Percentiles rank a stretch among this genome's conserved stretches.
Conservation (phyloP, 2,797 vertebrate species). For the Lutra lutra region DNA sequence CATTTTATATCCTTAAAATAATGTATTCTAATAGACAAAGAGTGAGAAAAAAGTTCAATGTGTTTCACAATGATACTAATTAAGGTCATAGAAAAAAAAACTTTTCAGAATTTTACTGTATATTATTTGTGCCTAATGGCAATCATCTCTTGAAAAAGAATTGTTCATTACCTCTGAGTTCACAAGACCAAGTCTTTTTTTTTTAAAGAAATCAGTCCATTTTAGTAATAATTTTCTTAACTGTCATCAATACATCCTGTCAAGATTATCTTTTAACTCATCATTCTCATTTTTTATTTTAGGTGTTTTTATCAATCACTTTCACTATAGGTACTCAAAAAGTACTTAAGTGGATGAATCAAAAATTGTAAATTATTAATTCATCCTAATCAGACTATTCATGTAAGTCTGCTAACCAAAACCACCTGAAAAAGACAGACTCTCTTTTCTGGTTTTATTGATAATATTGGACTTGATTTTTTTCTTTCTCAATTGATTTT, state of each 20-base stretch:
- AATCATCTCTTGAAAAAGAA: constrained; percentile 43
- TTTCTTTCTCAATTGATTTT: background rate
- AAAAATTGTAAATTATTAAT: background rate
- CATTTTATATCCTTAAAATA: constrained; percentile 60
- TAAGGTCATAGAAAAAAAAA: constrained; percentile 43
- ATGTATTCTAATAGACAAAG: constrained; percentile 61
- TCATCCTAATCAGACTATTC: background rate
- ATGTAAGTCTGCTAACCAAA: background rate
- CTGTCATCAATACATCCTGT: background rate
- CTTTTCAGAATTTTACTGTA: constrained; percentile 20
- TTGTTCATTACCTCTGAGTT: constrained; percentile 20
- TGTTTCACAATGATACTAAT: constrained; percentile 68
- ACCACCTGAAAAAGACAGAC: background rate
- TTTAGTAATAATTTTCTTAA: background rate
- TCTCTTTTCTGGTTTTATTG: background rate
- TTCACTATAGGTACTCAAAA: background rate
- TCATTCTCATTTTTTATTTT: constrained; percentile 8
- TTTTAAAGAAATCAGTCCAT: no score
- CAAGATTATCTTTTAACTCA: constrained; percentile 7
- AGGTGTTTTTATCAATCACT: background rate
- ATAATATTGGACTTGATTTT: background rate
- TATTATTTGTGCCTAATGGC: constrained; percentile 12
- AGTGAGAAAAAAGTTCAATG: background rate
- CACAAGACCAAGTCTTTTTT: background rate
- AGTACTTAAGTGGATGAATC: background rate